Evolutionary conservation across 2,888 invertebrate genomes (phyloP).

Genomic region (Aromia moschata): DNA sequence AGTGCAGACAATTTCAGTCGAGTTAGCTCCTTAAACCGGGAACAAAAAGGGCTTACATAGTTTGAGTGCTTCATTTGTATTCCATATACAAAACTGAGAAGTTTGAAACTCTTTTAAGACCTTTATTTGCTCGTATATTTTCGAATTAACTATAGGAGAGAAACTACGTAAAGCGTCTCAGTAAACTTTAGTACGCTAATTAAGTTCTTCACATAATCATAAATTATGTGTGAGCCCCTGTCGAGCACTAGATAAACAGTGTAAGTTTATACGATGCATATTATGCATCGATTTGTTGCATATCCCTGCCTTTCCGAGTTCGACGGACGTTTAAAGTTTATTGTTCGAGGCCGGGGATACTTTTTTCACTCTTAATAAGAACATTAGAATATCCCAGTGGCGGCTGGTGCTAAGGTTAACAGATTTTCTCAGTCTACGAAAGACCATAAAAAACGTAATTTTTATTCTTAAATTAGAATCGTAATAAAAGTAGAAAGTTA

Average conservation of each 20-base stretch:
- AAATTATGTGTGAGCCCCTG: constrained; percentile 5
- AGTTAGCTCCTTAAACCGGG: constrained; percentile 12
- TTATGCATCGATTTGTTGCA: background rate
- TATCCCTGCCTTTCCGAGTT: background rate
- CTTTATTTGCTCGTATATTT: constrained; percentile 25
- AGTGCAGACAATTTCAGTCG: constrained; percentile 19
- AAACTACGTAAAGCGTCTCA: constrained; percentile 13
- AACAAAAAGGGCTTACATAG: constrained; percentile 24
- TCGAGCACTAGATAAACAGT: background rate
- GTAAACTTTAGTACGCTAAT: constrained; percentile 17
- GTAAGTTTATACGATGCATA: background rate
- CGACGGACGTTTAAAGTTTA: background rate
- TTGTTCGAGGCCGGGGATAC: background rate
- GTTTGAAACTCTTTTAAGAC: constrained; percentile 21
- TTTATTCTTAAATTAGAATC: too few species aligned
- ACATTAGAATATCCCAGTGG: too few species aligned
- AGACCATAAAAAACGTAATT: too few species aligned
- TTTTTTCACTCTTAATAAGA: too few species aligned
- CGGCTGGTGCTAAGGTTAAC: too few species aligned
- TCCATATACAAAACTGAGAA: constrained; percentile 22
- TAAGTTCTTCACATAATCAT: constrained; percentile 16
- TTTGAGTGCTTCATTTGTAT: constrained; percentile 25
- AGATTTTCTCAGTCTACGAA: too few species aligned
- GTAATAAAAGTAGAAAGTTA: too few species aligned
- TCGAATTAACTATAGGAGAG: constrained; percentile 20